Evolutionary conservation across 2,888 invertebrate genomes (phyloP).

Genomic region (Diplazon laetatorius): DNA sequence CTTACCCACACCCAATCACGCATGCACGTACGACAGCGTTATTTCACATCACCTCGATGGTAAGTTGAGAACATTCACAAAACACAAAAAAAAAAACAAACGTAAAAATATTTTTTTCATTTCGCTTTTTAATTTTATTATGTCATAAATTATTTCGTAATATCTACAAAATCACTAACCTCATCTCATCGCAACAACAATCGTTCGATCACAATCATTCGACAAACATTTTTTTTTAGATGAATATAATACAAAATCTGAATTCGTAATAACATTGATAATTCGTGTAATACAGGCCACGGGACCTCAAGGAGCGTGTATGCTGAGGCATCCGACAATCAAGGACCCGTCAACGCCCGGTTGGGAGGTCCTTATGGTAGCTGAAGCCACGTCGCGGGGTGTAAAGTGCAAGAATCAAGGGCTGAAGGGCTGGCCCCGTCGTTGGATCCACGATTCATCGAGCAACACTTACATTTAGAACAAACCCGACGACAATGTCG

Average conservation of each 20-base stretch:
- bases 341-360: slow-evolving; percentile 69
- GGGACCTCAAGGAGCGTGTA: slow-evolving; percentile 74
- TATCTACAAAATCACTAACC: too few relatives aligned
- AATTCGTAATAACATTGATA: slow-evolving; percentile 3
- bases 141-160: too few relatives aligned
- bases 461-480: slow-evolving; percentile 78
- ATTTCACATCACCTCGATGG: slow-evolving; percentile 74
- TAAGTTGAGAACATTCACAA: slow-evolving; percentile 69
- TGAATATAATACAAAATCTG: too few relatives aligned
- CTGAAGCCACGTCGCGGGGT: slow-evolving; percentile 70
- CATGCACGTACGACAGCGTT: slow-evolving; percentile 67
- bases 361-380: slow-evolving; percentile 79
- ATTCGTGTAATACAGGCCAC: slow-evolving; percentile 68
- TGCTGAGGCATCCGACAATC: slow-evolving; percentile 74
- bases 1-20: slow-evolving; percentile 71
- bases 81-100: too few relatives aligned
- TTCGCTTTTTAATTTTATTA: too few relatives aligned
- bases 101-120: not conserved
- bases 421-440: slow-evolving; percentile 80
- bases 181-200: too few relatives aligned
- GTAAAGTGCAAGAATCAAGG: slow-evolving; percentile 77
- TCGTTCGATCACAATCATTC: too few relatives aligned
- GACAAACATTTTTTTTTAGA: too few relatives aligned
- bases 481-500: slow-evolving; percentile 69
- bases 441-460: slow-evolving; percentile 77